These are phyloP conservation scores for Silurus aristotelis DNA, from an alignment of 2,797 vertebrate species.

Conservation along the genomic window DNA sequence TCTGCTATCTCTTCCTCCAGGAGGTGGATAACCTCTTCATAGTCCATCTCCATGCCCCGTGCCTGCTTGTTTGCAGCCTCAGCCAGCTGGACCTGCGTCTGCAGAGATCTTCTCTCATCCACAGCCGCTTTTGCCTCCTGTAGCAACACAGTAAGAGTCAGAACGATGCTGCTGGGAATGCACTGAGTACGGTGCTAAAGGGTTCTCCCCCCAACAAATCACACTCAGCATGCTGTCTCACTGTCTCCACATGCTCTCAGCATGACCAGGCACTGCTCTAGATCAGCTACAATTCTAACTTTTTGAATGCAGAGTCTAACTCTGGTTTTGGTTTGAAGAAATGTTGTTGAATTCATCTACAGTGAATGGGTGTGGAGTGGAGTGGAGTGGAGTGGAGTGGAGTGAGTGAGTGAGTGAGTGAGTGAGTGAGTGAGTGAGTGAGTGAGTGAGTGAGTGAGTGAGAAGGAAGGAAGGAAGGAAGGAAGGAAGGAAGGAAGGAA, in stretches of 20 bases:
- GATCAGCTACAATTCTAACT: constrained; percentile 1
- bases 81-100: constrained; percentile 82
- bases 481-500: background rate
- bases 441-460: too few relatives aligned
- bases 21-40: constrained; percentile 91
- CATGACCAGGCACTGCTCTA: constrained; percentile 48
- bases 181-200: constrained; percentile 33
- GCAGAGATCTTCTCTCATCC: constrained; percentile 81
- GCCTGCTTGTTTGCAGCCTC: constrained; percentile 88
- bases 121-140: constrained; percentile 84
- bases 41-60: constrained; percentile 91
- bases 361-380: background rate
- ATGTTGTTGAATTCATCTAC: constrained; percentile 11
- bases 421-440: too few relatives aligned
- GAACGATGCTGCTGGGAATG: constrained; percentile 41
- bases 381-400: too few relatives aligned
- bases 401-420: too few relatives aligned
- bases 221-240: constrained; percentile 21
- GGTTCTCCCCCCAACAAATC: constrained; percentile 42
- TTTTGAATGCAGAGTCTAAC: background rate
- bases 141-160: constrained; percentile 41
- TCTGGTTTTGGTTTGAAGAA: background rate
- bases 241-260: constrained; percentile 27
- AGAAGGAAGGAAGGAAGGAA: background rate
- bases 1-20: constrained; percentile 89